Evolutionary conservation across 2,113 vertebrate species (phyloP), one percentile per base, ranked within the genome.

Genomic region (Antennarius striatus): DNA sequence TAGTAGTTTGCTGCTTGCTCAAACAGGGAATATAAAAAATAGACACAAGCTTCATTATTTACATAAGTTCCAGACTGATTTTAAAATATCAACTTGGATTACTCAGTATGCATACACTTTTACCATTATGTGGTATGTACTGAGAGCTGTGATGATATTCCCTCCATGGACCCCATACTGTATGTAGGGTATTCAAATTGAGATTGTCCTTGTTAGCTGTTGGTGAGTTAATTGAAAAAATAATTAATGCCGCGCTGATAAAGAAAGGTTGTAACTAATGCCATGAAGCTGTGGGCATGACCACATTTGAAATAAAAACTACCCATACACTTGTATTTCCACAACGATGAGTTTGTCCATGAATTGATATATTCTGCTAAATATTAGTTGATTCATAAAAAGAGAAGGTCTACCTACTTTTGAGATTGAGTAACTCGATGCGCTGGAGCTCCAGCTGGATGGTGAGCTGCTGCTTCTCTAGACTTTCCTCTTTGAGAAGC

Each of bases 401-500:
- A 11, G 11, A 3, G 42, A 43, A 7, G 28, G 36, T 66, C 6
- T 49, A 75, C 88, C 82, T 88, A 96, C 95, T 91, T 79, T 91
- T 83, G 10, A 95, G 81, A 13, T 56, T 80, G 58, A 81, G 75
- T 1, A 95, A 66, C 63, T 94, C 86, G 1, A 30, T 68, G 30
- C 16, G 68, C 29, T 80, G 77, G 10, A 68, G 52, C 62, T 93
- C 91, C 68, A 95, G 82, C 56, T 94, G 91, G 1, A 61, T 71
- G 47, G 81, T 15, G 53, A 95, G 79, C 3, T 92, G 84, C 43
- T 93, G 90, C 83, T 93, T 93, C 83, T 93, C 93, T 63, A 89
- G 82, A 17, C 71, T 86, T 67, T 91, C 85, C 45, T 93, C 89
- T 11, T 90, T 80, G 52, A 93, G 54, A 0, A 65, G 81, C 6